These are phyloP conservation scores for Drosophila algonquin DNA, from an alignment of 2,888 invertebrate species.

Conservation along the genomic window DNA sequence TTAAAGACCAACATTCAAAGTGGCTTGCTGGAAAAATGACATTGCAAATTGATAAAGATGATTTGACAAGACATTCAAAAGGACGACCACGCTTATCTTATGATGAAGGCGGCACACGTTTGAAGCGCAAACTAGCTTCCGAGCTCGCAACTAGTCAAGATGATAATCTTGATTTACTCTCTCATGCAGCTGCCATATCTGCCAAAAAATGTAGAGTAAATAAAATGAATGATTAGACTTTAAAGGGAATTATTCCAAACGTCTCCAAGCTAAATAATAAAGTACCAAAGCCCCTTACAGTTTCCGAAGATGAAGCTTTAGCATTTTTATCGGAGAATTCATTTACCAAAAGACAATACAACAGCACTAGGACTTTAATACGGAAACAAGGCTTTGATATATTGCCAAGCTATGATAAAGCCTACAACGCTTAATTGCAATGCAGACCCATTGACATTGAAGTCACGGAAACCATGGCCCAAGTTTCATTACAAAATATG, in stretches of 20 bases:
- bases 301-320: neutral
- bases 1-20: neutral
- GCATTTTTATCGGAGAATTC: neutral
- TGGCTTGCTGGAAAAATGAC: neutral
- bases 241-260: too few relatives aligned
- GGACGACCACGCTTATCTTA: neutral
- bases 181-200: too few relatives aligned
- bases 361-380: neutral
- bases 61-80: neutral
- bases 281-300: neutral
- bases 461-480: neutral
- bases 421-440: neutral
- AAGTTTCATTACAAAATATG: slow-evolving; percentile 12
- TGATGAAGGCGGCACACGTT: too few relatives aligned
- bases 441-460: neutral
- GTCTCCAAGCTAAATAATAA: neutral
- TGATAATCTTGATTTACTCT: too few relatives aligned
- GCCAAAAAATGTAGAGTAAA: too few relatives aligned
- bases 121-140: too few relatives aligned
- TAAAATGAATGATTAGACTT: too few relatives aligned
- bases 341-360: neutral
- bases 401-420: neutral
- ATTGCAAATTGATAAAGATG: neutral
- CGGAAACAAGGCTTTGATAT: slow-evolving; percentile 2
- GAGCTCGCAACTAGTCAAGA: neutral